Percentiles rank a stretch among this genome's conserved stretches.
phyloP scores from a whole-genome alignment of 2,888 invertebrate genomes.

The Chloromyia formosa region DNA sequence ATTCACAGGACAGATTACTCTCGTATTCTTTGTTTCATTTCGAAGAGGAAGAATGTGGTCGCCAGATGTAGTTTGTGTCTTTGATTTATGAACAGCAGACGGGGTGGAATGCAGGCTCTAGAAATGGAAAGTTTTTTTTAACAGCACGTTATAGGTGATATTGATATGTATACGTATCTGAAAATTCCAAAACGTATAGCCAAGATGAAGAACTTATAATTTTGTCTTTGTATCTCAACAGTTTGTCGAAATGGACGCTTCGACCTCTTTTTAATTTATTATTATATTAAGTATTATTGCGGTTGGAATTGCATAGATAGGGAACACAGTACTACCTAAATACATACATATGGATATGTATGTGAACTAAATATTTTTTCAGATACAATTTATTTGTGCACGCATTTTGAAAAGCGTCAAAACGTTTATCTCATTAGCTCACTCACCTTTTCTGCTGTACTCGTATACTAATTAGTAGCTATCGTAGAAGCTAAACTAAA shows the following conservation, averaged over 20 bases:
- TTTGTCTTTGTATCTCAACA: no score
- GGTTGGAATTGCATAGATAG: no score
- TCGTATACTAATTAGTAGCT: neutral
- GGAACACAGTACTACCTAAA: no score
- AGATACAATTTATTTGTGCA: no score
- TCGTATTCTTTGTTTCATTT: slow-evolving; percentile 39
- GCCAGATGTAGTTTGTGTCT: slow-evolving; percentile 44
- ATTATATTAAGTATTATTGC: no score
- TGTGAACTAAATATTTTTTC: no score
- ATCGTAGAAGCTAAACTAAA: neutral
- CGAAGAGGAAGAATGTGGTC: slow-evolving; percentile 25
- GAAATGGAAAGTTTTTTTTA: slow-evolving; percentile 2
- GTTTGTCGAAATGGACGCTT: no score
- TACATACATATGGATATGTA: no score
- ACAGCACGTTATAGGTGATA: neutral
- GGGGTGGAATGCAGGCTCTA: slow-evolving; percentile 26
- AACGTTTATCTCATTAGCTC: no score
- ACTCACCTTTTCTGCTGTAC: neutral
- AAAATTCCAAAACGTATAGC: neutral
- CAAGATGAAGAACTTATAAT: no score
- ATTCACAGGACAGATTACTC: slow-evolving; percentile 28
- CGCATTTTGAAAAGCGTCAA: no score
- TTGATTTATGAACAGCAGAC: slow-evolving; percentile 44
- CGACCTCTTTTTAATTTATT: no score
- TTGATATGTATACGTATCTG: neutral